Percentiles rank a stretch among this genome's conserved stretches.
phyloP scores from a whole-genome alignment of 2,113 vertebrate genomes.

The Hyperopisus bebe region DNA sequence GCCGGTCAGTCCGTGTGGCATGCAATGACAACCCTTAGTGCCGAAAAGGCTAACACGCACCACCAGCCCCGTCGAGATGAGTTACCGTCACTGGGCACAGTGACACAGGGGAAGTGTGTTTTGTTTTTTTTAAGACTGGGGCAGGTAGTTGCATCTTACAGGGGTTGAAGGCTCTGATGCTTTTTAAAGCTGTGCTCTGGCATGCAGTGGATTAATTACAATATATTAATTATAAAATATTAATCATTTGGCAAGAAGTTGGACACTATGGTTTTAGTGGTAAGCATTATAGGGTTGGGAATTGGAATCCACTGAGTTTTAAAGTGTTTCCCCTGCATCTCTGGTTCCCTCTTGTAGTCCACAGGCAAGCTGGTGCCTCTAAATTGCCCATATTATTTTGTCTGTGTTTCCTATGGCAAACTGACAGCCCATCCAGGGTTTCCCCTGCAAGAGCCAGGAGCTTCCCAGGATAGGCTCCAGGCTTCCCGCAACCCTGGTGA shows the following conservation, averaged over 20 bases:
- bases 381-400: neutral
- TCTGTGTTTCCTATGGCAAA: neutral
- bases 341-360: neutral
- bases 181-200: neutral
- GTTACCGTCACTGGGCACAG: neutral
- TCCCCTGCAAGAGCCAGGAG: neutral
- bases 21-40: neutral
- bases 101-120: neutral
- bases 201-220: neutral
- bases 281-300: neutral
- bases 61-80: neutral
- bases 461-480: neutral
- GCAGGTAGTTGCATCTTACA: neutral
- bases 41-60: neutral
- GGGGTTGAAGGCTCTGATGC: neutral
- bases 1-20: neutral
- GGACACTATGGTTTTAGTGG: neutral
- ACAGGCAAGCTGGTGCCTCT: neutral
- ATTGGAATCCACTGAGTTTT: neutral
- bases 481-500: neutral
- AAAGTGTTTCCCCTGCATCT: neutral
- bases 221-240: neutral
- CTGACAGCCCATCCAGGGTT: neutral
- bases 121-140: neutral
- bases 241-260: neutral